Percentiles rank a stretch among this genome's conserved stretches.
Conservation (phyloP, 2,888 invertebrate species). For the Lithophane leautieri region DNA sequence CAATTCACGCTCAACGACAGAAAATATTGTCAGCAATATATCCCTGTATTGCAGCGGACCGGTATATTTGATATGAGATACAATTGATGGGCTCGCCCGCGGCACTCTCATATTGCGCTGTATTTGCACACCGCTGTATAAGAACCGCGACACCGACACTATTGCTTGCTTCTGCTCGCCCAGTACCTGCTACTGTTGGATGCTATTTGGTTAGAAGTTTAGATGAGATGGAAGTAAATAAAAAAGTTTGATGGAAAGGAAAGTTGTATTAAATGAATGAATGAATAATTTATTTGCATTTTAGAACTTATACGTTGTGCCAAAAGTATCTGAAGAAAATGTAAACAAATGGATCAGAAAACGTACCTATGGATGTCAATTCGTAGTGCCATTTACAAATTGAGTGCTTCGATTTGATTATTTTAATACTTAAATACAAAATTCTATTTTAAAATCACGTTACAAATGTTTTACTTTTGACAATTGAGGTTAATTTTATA, state of each 20-base stretch:
- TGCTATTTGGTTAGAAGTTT: slow-evolving; percentile 36
- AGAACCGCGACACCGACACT: slow-evolving; percentile 51
- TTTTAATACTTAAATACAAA: no score
- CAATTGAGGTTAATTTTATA: no score
- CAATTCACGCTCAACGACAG: slow-evolving; percentile 20
- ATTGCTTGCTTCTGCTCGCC: slow-evolving; percentile 40
- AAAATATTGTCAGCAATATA: slow-evolving; percentile 40
- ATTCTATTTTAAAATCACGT: no score
- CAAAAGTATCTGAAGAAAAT: not conserved
- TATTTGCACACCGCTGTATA: slow-evolving; percentile 49
- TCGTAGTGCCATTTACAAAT: no score
- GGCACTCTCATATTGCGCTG: slow-evolving; percentile 51
- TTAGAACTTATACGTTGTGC: not conserved
- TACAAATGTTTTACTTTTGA: no score
- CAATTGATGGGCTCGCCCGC: slow-evolving; percentile 52
- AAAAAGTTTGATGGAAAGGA: not conserved
- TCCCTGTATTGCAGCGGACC: slow-evolving; percentile 21
- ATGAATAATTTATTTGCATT: not conserved
- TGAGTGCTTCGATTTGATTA: no score
- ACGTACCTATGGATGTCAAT: no score
- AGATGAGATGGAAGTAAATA: slow-evolving; percentile 6
- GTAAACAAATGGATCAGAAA: no score
- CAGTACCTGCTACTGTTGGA: slow-evolving; percentile 34
- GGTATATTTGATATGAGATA: slow-evolving; percentile 58
- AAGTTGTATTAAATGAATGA: not conserved